Evolutionary conservation across 53 echinoderm and acorn worm species (phyloP).

Genomic region (Pentamera pediparva): DNA sequence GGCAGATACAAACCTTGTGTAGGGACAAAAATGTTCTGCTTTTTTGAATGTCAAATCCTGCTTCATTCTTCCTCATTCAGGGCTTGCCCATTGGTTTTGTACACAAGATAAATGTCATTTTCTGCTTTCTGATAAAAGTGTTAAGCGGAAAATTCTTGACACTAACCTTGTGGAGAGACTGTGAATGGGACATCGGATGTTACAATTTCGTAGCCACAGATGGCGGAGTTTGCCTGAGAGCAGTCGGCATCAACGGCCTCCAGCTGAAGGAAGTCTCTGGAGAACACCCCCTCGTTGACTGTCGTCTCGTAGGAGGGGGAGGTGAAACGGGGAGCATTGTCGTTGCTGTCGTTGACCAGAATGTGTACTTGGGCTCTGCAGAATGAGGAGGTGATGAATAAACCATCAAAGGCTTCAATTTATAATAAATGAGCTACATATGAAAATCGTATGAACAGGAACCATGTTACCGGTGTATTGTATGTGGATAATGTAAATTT

Average conservation of each 20-base stretch:
- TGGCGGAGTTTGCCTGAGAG: slow-evolving; percentile 78
- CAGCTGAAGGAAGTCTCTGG: slow-evolving; percentile 68
- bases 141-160: neutral
- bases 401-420: neutral
- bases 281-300: slow-evolving; percentile 65
- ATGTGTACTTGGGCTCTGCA: slow-evolving; percentile 89
- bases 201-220: slow-evolving; percentile 83
- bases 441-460: too few relatives aligned
- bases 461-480: too few relatives aligned
- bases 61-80: too few relatives aligned
- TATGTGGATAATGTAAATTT: too few relatives aligned
- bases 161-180: slow-evolving; percentile 73
- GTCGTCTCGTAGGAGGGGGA: slow-evolving; percentile 65
- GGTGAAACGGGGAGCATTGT: slow-evolving; percentile 78
- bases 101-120: too few relatives aligned
- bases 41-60: too few relatives aligned
- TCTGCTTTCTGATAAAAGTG: too few relatives aligned
- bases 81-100: too few relatives aligned
- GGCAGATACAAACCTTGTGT: too few relatives aligned
- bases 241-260: slow-evolving; percentile 88
- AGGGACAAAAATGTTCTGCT: too few relatives aligned
- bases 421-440: neutral
- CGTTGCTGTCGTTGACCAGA: slow-evolving; percentile 81
- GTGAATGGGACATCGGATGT: slow-evolving; percentile 78
- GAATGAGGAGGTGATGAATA: neutral